Base-by-base conservation (phyloP, 2,113 vertebrate species). In the Phalacrocorax aristotelis region DNA sequence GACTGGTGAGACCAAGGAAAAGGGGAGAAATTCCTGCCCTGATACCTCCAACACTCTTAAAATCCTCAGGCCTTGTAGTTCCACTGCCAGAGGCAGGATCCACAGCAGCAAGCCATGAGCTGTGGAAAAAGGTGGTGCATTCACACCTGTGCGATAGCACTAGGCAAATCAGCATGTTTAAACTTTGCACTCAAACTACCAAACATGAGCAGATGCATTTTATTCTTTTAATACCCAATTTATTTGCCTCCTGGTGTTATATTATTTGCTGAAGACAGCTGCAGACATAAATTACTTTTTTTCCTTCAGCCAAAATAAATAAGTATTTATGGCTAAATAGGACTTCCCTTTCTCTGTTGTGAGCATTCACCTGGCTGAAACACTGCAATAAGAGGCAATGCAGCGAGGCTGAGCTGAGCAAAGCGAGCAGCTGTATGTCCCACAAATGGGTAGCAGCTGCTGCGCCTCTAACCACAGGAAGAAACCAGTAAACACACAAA, bases 371-470 rank as follows among this genome's bases (percentile, higher is more conserved):
- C 38, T 68, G 38, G 9, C 70, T 29, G 25, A 86, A n/a, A 20
- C n/a, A 21, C 68, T 77, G 83, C 54, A 25, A 3, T 21, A 30
- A 49, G 19, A 58, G 36, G 40, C 29, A 58, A 38, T 0, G 0
- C 36, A 11, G 55, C 0, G 0, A 83, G 21, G 69, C 36, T 54
- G 26, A 65, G 38, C 70, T 1, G 1, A 81, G 36, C 20, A 21
- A 34, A 23, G 36, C 1, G 2, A 77, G 65, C 27, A 36, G 49
- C 34, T 1, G 0, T 5, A 9, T 1, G 1, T 48, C 29, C 34
- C 29, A 49, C 42, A 58, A 78, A 20, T 0, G 1, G 42, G 32
- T 22, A 29, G 23, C 30, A 29, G 38, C 77, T 4, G 0, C 72
- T 74, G 51, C 4, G 6, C 68, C 46, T 83, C 52, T 27, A 38